Evolutionary conservation across 2,888 invertebrate genomes (phyloP), one percentile per base, ranked within the genome.

Genomic region (Leucophora obtusa): DNA sequence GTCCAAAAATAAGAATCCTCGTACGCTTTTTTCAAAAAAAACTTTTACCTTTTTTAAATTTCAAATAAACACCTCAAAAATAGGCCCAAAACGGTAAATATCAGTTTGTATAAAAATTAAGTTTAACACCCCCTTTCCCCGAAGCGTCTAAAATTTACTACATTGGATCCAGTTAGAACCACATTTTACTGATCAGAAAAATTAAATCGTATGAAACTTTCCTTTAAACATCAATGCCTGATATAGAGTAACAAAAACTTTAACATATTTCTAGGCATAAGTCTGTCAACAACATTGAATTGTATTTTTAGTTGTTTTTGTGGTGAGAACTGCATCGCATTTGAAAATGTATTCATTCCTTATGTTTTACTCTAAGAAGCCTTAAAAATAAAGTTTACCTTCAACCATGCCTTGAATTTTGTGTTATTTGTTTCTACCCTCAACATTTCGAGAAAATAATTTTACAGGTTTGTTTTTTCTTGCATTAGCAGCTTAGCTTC

Each of bases 371-470:
- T 17, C 10, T 14, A 58, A 47, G 43, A 73, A 68, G 21, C 62
- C 68, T 60, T 38, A 21, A 15, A 65, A 14, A 28, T 28, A 11
- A 71, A 35, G 24, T 54, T 73, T 65, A 70, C 60, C 79, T 70
- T 70, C 79, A 79, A 58, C 59, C 69, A 70, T 74, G 60, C 79
- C 65, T 65, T 65, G 35, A 47, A 11, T 0, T 18, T 54, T 11
- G 65, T 54, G 28, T 21, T 47, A 18, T 43, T 53, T 24, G 14
- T 21, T 53, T 28, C 35, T 56, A 15, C 15, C 63, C 15, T 56
- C n/a, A 47, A 18, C 51, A 70, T 76, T 76, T 69, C 18, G 11
- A 54, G 17, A 28, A 24, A 56, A 60, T 60, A 50, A 59, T 76
- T 65, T 76, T 63, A 28, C 53, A 58, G n/a, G 38, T 53, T 62